Evolutionary conservation across 2,888 invertebrate species (phyloP), one percentile per base, ranked within the genome.

Genomic region (Lydus trimaculatus): DNA sequence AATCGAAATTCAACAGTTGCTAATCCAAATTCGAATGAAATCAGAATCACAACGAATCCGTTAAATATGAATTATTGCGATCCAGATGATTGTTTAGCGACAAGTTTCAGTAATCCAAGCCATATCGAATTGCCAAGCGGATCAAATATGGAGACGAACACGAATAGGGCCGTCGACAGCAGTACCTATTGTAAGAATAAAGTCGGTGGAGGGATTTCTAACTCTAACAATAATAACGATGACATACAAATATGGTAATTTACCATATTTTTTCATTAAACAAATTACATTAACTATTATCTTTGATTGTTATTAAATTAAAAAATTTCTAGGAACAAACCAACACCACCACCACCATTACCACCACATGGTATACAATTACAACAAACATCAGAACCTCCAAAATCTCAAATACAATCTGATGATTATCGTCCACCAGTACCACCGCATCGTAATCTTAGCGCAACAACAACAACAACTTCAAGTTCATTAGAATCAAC

Each of bases 381-480:
- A 64, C 80, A 79, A 52, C 75, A 70, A 63, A 72, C 72, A 61
- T 72, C 64, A 73, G 66, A 63, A 64, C 60, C 66, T 43, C 65
- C 65, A 63, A 76, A 39, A 66, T 67, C 73, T 64, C 79, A 78
- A 71, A 82, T 81, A 28, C 28, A 28, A 28, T 28, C 28, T 68
- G 90, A 90, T 78, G 93, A 94, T 74, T 95, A 95, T 86, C 90
- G 92, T 76, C 95, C 95, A 5, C 95, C 95, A n/a, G 94, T 95
- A 66, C 95, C 95, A 25, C 96, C 94, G 33, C 95, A 95, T 82
- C 88, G 95, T 76, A 93, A 92, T 85, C 89, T 93, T 43, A 89
- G 90, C 25, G 86, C 89, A 64, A 88, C 88, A 76, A 85, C 87
- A 43, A 89, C 89, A 79, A 87, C 36, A 43, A 6, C n/a, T 78